Evolutionary conservation across 2,888 invertebrate species (phyloP), one percentile per base, ranked within the genome.

Genomic region (Orthosia incerta): DNA sequence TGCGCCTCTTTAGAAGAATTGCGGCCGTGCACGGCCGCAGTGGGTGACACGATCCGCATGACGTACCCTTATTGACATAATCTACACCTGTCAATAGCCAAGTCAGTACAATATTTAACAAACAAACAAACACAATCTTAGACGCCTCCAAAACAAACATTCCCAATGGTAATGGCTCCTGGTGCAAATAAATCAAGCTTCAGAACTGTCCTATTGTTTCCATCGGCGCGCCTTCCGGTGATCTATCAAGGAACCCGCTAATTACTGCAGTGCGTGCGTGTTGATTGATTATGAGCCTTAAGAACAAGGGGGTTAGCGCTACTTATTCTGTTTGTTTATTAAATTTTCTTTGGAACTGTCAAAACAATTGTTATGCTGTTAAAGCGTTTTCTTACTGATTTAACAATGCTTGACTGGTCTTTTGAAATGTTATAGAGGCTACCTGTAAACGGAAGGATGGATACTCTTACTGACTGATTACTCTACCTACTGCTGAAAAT

Each of bases 171-270:
- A 71, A 82, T 76, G 76, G 67, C 55, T 70, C 48, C 55, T 59
- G 67, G 62, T 67, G n/a, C 68, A 68, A 83, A 75, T 79, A 79
- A 69, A 79, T 75, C 74, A 77, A 59, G 80, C 72, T 70, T 73
- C 62, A 69, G 74, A 57, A 78, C 68, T 77, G 79, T 76, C 74
- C 70, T 66, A 79, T 84, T 83, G 83, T 84, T 85, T 76, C 79
- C 66, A 64, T 55, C 56, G 56, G 56, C 51, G 65, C 71, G 70
- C 76, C 79, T 84, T 82, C 70, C 76, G 71, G 83, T 71, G 80
- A 84, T 85, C 83, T 85, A 83, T 85, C 85, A 83, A 76, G 68
- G 56, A 76, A 77, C 83, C 79, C 73, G 59, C 76, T 84, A 85
- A 84, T 84, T 85, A 84, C 77, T 63, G 59, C 53, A 39, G 74